Evolutionary conservation across 2,113 vertebrate genomes (phyloP).

Genomic region (Progne subis): DNA sequence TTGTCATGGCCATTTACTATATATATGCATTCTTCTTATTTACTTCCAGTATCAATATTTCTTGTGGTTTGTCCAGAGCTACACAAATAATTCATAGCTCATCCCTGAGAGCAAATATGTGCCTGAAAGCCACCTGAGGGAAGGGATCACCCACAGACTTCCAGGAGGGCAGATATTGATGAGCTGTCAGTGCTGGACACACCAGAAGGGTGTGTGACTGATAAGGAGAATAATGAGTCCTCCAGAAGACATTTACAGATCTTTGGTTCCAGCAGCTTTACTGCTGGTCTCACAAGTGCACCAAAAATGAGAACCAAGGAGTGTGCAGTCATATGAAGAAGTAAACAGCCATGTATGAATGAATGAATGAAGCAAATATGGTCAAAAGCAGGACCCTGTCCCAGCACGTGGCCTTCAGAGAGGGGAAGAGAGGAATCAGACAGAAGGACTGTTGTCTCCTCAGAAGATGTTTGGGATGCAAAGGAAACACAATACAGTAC

Average conservation of each 20-base stretch:
- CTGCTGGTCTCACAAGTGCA: not conserved
- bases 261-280: not conserved
- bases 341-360: not conserved
- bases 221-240: not conserved
- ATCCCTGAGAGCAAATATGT: not conserved
- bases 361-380: not conserved
- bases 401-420: fast-evolving
- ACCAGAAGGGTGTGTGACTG: not conserved
- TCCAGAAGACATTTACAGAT: not conserved
- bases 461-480: not conserved
- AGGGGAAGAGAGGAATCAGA: not conserved
- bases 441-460: not conserved
- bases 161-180: not conserved
- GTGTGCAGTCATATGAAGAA: not conserved
- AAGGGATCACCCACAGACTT: not conserved
- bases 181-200: not conserved
- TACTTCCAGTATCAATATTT: not conserved
- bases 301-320: not conserved
- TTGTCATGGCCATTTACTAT: constrained; percentile 9
- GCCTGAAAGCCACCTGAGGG: not conserved
- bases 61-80: not conserved
- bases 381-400: not conserved
- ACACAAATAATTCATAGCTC: constrained; percentile 22
- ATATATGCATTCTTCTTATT: not conserved
- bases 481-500: not conserved